phyloP scores from a whole-genome alignment of 2,113 vertebrate species.

The Bucco capensis region DNA sequence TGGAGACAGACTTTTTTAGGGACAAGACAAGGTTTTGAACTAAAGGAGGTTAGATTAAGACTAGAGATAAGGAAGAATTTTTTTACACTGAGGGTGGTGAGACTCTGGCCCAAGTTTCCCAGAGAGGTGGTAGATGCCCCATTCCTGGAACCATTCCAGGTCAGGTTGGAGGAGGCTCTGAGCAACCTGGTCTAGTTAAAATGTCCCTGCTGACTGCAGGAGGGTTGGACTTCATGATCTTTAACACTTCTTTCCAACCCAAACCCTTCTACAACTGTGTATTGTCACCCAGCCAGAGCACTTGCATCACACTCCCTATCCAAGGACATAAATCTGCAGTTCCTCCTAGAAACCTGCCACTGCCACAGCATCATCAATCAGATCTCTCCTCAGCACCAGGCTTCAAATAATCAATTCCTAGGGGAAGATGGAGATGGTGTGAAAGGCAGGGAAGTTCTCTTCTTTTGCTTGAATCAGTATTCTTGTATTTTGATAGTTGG shows the following conservation, averaged over 20 bases:
- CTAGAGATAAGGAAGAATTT: neutral
- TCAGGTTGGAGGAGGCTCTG: neutral
- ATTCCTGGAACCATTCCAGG: neutral
- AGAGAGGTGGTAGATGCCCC: neutral
- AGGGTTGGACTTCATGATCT: neutral
- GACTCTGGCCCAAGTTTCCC: neutral
- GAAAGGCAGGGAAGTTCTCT: neutral
- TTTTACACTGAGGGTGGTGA: neutral
- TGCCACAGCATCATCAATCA: neutral
- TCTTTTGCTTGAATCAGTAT: neutral
- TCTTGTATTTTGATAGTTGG: neutral
- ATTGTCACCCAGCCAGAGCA: neutral
- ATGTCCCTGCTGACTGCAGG: neutral
- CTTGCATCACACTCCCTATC: constrained; percentile 30
- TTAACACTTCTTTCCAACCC: neutral
- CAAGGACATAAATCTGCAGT: neutral
- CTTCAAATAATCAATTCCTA: neutral
- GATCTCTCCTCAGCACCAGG: neutral
- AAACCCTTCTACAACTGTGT: neutral
- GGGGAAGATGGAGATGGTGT: neutral
- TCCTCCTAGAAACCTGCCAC: neutral
- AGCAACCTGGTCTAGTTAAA: neutral
- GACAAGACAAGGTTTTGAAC: neutral
- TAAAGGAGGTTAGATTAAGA: neutral
- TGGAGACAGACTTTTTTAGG: neutral